Evolutionary conservation across 2,888 invertebrate species (phyloP), one percentile per base, ranked within the genome.

Genomic region (Stenchaetothrips biformis): DNA sequence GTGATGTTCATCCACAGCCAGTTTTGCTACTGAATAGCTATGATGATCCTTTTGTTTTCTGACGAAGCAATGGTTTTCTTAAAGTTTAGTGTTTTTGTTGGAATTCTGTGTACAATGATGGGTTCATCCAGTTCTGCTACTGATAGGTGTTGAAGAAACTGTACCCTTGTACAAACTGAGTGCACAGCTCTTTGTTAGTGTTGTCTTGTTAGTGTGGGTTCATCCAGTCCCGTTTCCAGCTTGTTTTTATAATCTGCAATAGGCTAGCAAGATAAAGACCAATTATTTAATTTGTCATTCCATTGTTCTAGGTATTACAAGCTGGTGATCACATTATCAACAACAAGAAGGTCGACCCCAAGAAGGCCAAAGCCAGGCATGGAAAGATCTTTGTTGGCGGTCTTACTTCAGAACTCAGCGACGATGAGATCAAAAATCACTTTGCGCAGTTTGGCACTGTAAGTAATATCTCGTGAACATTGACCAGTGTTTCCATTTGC

Each of bases 381-480:
- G 96, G 96, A 79, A 98, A 98, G 89, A 96, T 98, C 85, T 98
- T 98, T 88, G 97, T 98, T 82, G 98, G 98, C 78, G 98, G 98
- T 82, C 91, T 98, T 82, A 95, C 96, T 84, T 94, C 95, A 85
- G 96, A 96, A 88, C 91, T 97, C 83, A 92, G 95, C 82, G 98
- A 98, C 88, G 95, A 96, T 85, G 97, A 97, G 87, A 97, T 98
- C 85, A 96, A 94, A 87, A 92, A 91, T 84, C 97, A 95, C 89
- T 98, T 98, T 86, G 91, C 92, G 83, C 95, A 96, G 87, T 98
- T 94, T 89, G 98, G 98, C 88, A 93, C 92, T 84, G 97, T 97
- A 90, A 91, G 93, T 90, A 27, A 6, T 77, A 47, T 80, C 53
- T 8, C 8, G 53, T 53, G 8, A 4, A 1, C 67, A 62, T 78